phyloP scores from a whole-genome alignment of 2,113 vertebrate species.

The Prinia subflava region DNA sequence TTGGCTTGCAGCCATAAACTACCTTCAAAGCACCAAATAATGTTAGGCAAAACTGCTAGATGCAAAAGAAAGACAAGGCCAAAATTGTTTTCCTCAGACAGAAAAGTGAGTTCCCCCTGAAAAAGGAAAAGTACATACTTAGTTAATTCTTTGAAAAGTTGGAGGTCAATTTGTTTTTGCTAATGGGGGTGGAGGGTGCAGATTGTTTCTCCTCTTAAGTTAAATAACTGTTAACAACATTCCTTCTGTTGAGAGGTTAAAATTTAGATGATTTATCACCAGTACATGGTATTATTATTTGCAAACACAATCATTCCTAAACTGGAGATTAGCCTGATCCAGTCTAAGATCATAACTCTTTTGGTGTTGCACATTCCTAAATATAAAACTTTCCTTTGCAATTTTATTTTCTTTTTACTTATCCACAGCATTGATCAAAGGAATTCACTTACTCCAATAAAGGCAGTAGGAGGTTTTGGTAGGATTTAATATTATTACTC shows the following conservation, averaged over 20 bases:
- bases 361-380: background rate
- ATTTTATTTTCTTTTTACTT: background rate
- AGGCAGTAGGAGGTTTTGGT: background rate
- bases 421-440: background rate
- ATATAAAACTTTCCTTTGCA: background rate
- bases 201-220: background rate
- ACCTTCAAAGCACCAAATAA: background rate
- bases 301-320: background rate
- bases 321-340: background rate
- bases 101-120: background rate
- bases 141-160: background rate
- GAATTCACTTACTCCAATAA: background rate
- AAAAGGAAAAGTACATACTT: background rate
- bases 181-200: background rate
- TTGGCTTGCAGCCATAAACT: background rate
- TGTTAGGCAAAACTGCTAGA: background rate
- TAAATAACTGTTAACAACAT: background rate
- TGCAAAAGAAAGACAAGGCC: background rate
- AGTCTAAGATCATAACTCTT: background rate
- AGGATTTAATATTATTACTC: background rate
- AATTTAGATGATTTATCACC: conserved; percentile 3
- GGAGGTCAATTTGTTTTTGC: background rate
- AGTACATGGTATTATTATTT: background rate
- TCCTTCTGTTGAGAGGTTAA: background rate
- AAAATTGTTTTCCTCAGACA: background rate